Evolutionary conservation across 2,888 invertebrate genomes (phyloP).

Genomic region (Flexamia atlantica): DNA sequence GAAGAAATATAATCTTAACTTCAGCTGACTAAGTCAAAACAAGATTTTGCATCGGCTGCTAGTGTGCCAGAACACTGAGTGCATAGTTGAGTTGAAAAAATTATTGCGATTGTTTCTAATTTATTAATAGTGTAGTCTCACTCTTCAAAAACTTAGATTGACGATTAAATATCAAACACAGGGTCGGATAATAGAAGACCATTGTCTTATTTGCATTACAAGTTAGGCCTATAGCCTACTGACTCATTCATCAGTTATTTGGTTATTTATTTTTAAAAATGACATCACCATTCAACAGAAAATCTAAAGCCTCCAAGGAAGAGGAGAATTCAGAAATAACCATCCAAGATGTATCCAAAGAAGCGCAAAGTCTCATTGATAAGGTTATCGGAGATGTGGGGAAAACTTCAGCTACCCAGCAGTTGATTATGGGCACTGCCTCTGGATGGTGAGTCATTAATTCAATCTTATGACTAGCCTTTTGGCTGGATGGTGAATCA

Average conservation of each 20-base stretch:
- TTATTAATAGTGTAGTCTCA: too few species aligned
- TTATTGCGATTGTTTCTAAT: too few species aligned
- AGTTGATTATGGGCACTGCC: slow-evolving; percentile 90
- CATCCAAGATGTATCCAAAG: slow-evolving; percentile 78
- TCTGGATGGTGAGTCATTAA: slow-evolving; percentile 88
- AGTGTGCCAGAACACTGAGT: neutral
- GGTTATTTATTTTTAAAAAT: slow-evolving; percentile 40
- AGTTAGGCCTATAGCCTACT: too few species aligned
- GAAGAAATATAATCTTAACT: neutral
- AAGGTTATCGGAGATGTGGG: slow-evolving; percentile 89
- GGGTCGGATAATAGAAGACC: neutral
- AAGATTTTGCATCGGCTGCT: slow-evolving; percentile 8
- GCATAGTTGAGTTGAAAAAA: too few species aligned
- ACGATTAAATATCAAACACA: neutral
- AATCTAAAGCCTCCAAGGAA: slow-evolving; percentile 62
- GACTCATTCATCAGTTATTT: too few species aligned
- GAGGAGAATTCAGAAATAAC: slow-evolving; percentile 64
- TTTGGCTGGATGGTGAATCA: too few species aligned
- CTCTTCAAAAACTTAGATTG: too few species aligned
- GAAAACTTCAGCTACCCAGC: slow-evolving; percentile 91
- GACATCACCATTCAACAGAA: slow-evolving; percentile 56
- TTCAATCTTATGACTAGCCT: too few species aligned
- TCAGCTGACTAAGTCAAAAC: slow-evolving; percentile 19
- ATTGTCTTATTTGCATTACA: neutral
- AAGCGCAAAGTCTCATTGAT: slow-evolving; percentile 84